Evolutionary conservation across 2,113 vertebrate species (phyloP), one percentile per base, ranked within the genome.

Genomic region (Ailuropoda melanoleuca): DNA sequence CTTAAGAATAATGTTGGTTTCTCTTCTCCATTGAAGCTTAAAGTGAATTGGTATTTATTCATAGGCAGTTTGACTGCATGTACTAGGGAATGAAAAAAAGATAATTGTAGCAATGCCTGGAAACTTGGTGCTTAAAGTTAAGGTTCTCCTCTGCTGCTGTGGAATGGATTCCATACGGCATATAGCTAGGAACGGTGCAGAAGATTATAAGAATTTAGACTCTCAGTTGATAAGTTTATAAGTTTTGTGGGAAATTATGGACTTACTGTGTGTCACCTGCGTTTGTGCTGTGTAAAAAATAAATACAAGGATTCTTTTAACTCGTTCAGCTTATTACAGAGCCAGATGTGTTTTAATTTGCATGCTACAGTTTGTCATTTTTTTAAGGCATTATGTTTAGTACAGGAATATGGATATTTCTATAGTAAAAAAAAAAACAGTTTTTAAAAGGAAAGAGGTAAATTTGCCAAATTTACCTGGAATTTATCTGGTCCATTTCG

Each of bases 261-360:
- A 97, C 86, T 97, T 97, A 90, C 46, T 88, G 14, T 95, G 4
- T 96, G 83, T 97, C 97, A 97, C 92, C 95, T 96, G 19, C 46
- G 80, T 97, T 90, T 92, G 75, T 97, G 68, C 68, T 98, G 14
- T 98, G 90, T 97, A 88, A 97, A 98, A 97, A 96, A 98, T 96
- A 95, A 97, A 96, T 91, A 26, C 39, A 94, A 58, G 6, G 43
- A 86, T 97, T 93, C 93, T 97, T 97, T 88, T 95, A 93, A 96
- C 37, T 80, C 81, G 2, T 0, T 0, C 90, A 62, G 14, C 26
- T 58, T 94, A 90, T 9, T 95, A 89, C 82, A 90, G 58, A 97
- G 80, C 85, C 80, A 78, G 81, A 95, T 88, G 75, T 97, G 95
- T 98, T 98, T 97, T 97, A 58, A 96, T 68, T 96, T 95, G 88